phyloP scores from a whole-genome alignment of 2,888 invertebrate species.

The Willowsia nigromaculata region DNA sequence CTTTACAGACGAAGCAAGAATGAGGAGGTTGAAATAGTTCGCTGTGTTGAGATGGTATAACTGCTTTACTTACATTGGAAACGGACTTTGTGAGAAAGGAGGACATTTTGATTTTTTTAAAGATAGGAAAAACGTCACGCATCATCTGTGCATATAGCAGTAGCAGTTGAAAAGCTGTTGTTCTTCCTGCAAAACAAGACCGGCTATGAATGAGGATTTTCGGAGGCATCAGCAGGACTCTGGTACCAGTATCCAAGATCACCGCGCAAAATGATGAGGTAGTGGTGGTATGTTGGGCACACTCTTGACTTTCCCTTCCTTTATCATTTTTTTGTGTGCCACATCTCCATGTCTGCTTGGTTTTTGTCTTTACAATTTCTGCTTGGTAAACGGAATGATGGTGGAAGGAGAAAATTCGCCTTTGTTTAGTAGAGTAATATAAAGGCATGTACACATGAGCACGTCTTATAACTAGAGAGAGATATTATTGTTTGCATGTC shows the following conservation, averaged over 20 bases:
- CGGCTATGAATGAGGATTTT: neutral
- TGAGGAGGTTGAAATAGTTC: too few relatives aligned
- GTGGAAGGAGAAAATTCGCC: neutral
- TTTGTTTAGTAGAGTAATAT: neutral
- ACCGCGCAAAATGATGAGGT: neutral
- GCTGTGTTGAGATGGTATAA: too few relatives aligned
- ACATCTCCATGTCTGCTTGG: neutral
- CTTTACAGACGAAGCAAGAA: too few relatives aligned
- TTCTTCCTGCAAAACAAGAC: neutral
- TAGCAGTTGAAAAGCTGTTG: neutral
- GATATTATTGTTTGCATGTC: neutral
- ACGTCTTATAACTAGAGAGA: too few relatives aligned
- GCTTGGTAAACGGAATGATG: neutral
- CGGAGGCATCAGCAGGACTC: neutral
- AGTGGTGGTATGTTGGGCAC: neutral
- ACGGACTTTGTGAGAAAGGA: neutral
- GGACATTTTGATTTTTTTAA: neutral
- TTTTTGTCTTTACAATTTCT: neutral
- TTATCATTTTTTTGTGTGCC: neutral
- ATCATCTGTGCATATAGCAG: constrained; percentile 13
- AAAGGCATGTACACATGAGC: too few relatives aligned
- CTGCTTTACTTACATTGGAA: neutral
- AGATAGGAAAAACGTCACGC: neutral
- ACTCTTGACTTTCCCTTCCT: neutral
- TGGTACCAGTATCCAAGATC: neutral